Evolutionary conservation across 2,888 invertebrate species (phyloP).

Genomic region (Papilio protenor): DNA sequence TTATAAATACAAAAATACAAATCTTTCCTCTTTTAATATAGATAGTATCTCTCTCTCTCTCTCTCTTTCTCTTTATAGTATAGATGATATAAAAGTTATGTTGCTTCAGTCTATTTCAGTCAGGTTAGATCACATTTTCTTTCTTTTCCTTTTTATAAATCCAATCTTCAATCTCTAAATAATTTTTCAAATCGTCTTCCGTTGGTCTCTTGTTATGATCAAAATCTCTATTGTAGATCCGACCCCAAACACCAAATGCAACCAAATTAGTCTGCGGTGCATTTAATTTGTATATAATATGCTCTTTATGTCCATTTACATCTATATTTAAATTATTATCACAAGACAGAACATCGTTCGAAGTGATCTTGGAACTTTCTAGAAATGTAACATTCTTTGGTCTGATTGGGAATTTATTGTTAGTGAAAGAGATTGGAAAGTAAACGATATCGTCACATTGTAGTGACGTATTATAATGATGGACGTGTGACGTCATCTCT

Average conservation of each 20-base stretch:
- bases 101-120: conserved; percentile 13
- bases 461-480: conserved; percentile 64
- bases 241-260: conserved; percentile 77
- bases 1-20: too few species aligned
- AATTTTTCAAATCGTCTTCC: conserved; percentile 60
- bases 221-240: conserved; percentile 79
- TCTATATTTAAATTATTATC: conserved; percentile 30
- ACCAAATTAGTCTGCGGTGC: conserved; percentile 71
- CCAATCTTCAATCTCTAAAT: conserved; percentile 60
- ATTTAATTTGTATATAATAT: conserved; percentile 60
- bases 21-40: too few species aligned
- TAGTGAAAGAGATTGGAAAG: conserved; percentile 78
- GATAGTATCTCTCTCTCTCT: too few species aligned
- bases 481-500: conserved; percentile 68
- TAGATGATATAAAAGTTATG: not conserved
- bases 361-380: conserved; percentile 37
- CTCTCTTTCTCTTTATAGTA: too few species aligned
- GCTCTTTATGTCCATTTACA: conserved; percentile 48
- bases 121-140: not conserved
- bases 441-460: conserved; percentile 73
- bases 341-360: conserved; percentile 19
- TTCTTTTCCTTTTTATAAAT: conserved; percentile 57
- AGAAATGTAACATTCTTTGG: conserved; percentile 63
- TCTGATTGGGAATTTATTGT: conserved; percentile 77
- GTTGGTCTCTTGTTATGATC: conserved; percentile 58